These are phyloP conservation scores for Dexiosoma caninum DNA, from an alignment of 2,888 invertebrate species.

Conservation along the genomic window DNA sequence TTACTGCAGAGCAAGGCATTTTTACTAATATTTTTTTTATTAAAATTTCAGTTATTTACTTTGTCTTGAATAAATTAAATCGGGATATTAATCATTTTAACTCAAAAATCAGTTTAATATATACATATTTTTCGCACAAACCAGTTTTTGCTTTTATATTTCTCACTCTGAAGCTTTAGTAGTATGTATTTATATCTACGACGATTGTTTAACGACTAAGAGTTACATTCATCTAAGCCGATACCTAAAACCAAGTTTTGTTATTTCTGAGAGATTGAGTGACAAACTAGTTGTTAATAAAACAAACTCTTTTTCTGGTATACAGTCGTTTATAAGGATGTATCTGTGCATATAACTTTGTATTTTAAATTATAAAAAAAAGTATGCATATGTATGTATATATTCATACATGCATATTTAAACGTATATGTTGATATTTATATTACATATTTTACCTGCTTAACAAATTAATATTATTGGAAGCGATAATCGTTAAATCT, in stretches of 20 bases:
- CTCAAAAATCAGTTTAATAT: constrained; percentile 53
- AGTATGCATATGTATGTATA: background rate
- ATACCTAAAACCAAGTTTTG: constrained; percentile 49
- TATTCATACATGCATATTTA: background rate
- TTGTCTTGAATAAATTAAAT: constrained; percentile 1
- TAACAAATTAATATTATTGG: background rate
- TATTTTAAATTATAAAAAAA: background rate
- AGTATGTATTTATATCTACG: constrained; percentile 51
- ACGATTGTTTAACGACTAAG: constrained; percentile 59
- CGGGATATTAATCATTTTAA: constrained; percentile 24
- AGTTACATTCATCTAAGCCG: constrained; percentile 39
- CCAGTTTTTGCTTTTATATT: constrained; percentile 29
- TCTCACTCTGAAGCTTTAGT: constrained; percentile 14
- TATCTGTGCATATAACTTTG: background rate
- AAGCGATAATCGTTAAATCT: too few species aligned
- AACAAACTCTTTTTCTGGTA: constrained; percentile 23
- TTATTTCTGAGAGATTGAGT: constrained; percentile 35
- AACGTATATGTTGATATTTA: background rate
- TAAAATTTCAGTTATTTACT: constrained; percentile 19
- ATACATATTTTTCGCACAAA: constrained; percentile 6
- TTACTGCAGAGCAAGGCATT: constrained; percentile 97
- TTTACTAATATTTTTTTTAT: constrained; percentile 70
- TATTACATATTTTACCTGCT: constrained; percentile 43
- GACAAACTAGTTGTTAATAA: background rate
- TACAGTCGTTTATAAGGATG: too few species aligned